These are phyloP conservation scores for Xiphophorus couchianus DNA, from an alignment of 2,113 vertebrate genomes.

Conservation along the genomic window DNA sequence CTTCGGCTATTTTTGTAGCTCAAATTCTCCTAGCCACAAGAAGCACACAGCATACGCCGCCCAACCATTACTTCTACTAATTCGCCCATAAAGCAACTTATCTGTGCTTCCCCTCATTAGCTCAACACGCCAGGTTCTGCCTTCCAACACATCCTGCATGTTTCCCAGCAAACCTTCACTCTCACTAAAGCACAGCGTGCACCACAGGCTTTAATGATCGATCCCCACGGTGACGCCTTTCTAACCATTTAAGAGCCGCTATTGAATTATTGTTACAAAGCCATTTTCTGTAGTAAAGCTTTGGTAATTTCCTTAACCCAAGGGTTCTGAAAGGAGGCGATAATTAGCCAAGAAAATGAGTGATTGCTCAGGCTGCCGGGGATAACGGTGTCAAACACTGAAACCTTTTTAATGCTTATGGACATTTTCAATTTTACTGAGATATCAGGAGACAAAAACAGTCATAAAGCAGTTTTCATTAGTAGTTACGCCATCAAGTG, in stretches of 20 bases:
- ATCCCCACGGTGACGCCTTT: constrained; percentile 26
- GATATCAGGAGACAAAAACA: constrained; percentile 8
- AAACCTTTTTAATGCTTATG: constrained; percentile 5
- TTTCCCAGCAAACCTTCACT: constrained; percentile 9
- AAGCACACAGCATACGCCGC: constrained; percentile 14
- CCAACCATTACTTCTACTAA: constrained; percentile 37
- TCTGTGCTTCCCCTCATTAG: constrained; percentile 1
- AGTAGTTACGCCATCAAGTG: background rate
- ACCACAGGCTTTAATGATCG: constrained; percentile 17
- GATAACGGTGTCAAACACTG: constrained; percentile 11
- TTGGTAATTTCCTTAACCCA: constrained; percentile 43
- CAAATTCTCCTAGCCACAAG: constrained; percentile 1
- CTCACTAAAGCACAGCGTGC: background rate
- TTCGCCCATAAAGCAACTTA: background rate
- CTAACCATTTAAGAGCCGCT: constrained; percentile 30
- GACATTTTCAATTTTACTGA: constrained; percentile 13
- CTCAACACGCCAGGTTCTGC: constrained; percentile 1
- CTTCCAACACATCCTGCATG: constrained; percentile 4
- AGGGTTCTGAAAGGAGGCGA: constrained; percentile 28
- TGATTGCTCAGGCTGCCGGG: constrained; percentile 5
- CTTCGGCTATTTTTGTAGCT: constrained; percentile 20
- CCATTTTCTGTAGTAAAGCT: constrained; percentile 42
- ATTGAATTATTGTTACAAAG: constrained; percentile 50
- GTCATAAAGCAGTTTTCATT: background rate
- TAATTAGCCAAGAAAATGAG: constrained; percentile 44